A percentile compares a stretch with the other conserved stretches of the same genome.
Conservation (phyloP, 2,888 invertebrate species). For the Leistus spinibarbis region DNA sequence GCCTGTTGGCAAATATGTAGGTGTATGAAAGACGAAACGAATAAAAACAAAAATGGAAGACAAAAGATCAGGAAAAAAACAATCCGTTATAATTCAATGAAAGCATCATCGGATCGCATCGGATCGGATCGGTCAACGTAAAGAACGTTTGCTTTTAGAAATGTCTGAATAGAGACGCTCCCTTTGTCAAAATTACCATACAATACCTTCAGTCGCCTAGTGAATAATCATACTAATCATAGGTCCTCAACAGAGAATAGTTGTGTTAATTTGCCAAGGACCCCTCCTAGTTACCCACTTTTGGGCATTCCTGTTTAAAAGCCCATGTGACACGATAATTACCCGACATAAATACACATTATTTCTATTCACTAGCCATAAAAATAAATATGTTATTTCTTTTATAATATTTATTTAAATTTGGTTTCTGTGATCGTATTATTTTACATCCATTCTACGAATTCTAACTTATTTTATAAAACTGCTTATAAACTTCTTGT, state of each 20-base stretch:
- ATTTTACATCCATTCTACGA: too few relatives aligned
- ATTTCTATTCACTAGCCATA: not conserved
- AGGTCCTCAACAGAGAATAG: not conserved
- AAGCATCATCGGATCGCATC: too few relatives aligned
- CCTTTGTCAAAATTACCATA: slow-evolving; percentile 15
- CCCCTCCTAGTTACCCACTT: not conserved
- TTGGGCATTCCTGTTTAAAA: not conserved
- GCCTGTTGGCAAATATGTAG: not conserved
- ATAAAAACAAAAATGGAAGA: not conserved
- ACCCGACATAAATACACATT: not conserved
- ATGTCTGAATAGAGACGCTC: not conserved
- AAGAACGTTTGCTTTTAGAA: not conserved
- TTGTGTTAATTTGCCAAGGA: slow-evolving; percentile 16
- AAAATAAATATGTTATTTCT: not conserved
- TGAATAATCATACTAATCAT: slow-evolving; percentile 16
- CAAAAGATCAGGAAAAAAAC: not conserved
- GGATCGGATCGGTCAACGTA: not conserved
- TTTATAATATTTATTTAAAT: not conserved
- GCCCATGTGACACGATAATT: not conserved
- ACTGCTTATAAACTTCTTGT: too few relatives aligned
- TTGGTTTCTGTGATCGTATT: too few relatives aligned
- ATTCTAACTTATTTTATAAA: too few relatives aligned
- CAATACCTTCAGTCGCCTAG: not conserved
- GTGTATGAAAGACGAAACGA: not conserved
- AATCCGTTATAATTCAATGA: not conserved